A percentile compares a stretch with the other conserved stretches of the same genome.
Evolutionary conservation across 2,888 invertebrate species (phyloP).

Genomic region (Cartodere bifasciata): DNA sequence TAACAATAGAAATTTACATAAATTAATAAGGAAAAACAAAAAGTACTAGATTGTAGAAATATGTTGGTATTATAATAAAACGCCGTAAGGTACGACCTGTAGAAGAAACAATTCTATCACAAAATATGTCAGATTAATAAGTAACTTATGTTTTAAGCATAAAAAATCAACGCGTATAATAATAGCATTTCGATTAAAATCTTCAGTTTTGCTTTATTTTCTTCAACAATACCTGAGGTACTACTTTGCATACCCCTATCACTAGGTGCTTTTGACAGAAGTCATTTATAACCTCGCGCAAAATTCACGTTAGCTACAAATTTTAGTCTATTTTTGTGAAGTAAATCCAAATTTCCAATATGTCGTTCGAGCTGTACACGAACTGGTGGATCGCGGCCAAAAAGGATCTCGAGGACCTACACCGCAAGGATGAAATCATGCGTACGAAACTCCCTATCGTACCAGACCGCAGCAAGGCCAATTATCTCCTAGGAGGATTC

Average conservation of each 20-base stretch:
- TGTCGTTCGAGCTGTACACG: conserved; percentile 38
- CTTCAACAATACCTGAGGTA: not conserved
- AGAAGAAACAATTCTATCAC: too few species aligned
- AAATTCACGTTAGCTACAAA: conserved; percentile 1
- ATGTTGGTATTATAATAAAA: too few species aligned
- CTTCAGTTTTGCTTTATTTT: too few species aligned
- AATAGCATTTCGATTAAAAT: too few species aligned
- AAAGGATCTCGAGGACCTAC: conserved; percentile 31
- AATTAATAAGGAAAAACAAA: too few species aligned
- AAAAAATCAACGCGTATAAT: too few species aligned
- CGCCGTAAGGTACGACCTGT: too few species aligned
- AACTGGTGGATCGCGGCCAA: conserved; percentile 39
- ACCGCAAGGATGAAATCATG: conserved; percentile 29
- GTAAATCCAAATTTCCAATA: conserved; percentile 14
- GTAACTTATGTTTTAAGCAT: too few species aligned
- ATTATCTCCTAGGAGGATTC: conserved; percentile 38
- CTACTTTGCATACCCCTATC: not conserved
- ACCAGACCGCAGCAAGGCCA: conserved; percentile 38
- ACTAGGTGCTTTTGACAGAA: not conserved
- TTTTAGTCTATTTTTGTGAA: conserved; percentile 1
- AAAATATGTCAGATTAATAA: too few species aligned
- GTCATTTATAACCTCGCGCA: too few species aligned
- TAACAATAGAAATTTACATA: too few species aligned
- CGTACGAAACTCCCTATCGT: conserved; percentile 19
- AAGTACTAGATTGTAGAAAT: too few species aligned